Percentiles rank a stretch among this genome's conserved stretches.
These are phyloP conservation scores for Chesias legatella DNA, from an alignment of 2,888 invertebrate genomes.

Conservation along the genomic window DNA sequence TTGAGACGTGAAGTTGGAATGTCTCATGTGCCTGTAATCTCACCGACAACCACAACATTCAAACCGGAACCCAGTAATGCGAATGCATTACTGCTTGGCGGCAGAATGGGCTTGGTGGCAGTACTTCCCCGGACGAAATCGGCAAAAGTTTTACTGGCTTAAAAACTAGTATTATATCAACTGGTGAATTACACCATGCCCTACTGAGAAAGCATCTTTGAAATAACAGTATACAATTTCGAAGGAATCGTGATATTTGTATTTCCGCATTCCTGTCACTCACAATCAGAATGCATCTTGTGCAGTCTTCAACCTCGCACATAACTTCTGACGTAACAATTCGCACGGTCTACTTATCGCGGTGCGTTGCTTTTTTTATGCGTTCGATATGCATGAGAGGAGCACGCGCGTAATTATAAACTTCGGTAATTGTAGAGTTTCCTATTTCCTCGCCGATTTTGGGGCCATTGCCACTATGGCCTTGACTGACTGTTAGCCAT, in stretches of 20 bases:
- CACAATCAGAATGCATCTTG: constrained; percentile 30
- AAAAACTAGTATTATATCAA: too few relatives aligned
- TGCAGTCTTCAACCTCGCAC: constrained; percentile 29
- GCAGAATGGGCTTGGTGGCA: too few relatives aligned
- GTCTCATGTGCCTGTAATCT: too few relatives aligned
- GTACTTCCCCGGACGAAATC: too few relatives aligned
- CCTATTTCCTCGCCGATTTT: constrained; percentile 1
- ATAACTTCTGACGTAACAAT: constrained; percentile 51
- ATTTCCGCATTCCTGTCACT: constrained; percentile 36
- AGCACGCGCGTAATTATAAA: not conserved
- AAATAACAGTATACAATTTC: not conserved
- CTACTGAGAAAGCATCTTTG: too few relatives aligned
- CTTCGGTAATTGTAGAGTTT: constrained; percentile 2
- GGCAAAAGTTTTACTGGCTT: too few relatives aligned
- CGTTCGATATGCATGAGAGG: constrained; percentile 17
- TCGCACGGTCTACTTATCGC: constrained; percentile 54
- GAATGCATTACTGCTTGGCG: too few relatives aligned
- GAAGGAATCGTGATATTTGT: constrained; percentile 4
- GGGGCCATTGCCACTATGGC: not conserved
- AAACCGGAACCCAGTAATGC: too few relatives aligned
- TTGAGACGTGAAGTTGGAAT: too few relatives aligned
- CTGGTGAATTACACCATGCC: too few relatives aligned
- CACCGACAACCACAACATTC: too few relatives aligned
- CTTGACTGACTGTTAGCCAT: not conserved
- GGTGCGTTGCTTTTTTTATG: constrained; percentile 10